A percentile compares a stretch with the other conserved stretches of the same genome.
Evolutionary conservation across 2,113 vertebrate species (phyloP).

Genomic region (Dolichotis patagonum): DNA sequence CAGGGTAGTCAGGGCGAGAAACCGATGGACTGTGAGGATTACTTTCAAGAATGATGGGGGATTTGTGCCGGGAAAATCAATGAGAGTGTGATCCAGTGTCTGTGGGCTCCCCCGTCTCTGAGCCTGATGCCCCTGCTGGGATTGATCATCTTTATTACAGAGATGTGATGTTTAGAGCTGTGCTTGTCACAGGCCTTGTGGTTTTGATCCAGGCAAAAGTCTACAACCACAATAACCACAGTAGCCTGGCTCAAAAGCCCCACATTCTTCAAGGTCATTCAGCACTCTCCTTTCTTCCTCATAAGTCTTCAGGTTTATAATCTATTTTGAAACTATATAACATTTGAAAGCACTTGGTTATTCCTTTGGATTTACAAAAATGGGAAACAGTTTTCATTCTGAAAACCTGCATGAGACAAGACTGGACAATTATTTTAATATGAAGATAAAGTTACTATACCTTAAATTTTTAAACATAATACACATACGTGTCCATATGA

Average conservation of each 20-base stretch:
- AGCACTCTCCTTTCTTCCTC: slow-evolving; percentile 32
- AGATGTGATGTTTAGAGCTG: slow-evolving; percentile 69
- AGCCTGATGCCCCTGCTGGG: slow-evolving; percentile 38
- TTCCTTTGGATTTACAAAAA: slow-evolving; percentile 69
- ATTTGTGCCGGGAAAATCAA: slow-evolving; percentile 68
- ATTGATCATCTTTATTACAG: slow-evolving; percentile 76
- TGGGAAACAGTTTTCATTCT: slow-evolving; percentile 57
- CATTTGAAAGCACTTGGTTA: slow-evolving; percentile 70
- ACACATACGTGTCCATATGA: background rate
- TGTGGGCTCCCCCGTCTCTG: slow-evolving; percentile 22
- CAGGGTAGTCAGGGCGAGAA: slow-evolving; percentile 22
- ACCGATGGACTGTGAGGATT: slow-evolving; percentile 32
- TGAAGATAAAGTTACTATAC: background rate
- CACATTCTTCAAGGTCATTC: slow-evolving; percentile 59
- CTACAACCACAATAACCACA: slow-evolving; percentile 57
- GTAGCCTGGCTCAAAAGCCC: slow-evolving; percentile 59
- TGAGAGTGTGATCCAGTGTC: slow-evolving; percentile 8
- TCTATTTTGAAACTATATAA: slow-evolving; percentile 45
- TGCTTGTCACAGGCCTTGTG: slow-evolving; percentile 57
- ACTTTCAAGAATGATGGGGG: slow-evolving; percentile 61
- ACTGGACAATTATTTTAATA: slow-evolving; percentile 20
- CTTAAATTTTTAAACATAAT: background rate
- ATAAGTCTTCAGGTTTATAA: slow-evolving; percentile 59
- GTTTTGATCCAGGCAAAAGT: slow-evolving; percentile 71
- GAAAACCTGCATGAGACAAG: background rate